Conservation (phyloP, 2,113 vertebrate species). For the Ia io region DNA sequence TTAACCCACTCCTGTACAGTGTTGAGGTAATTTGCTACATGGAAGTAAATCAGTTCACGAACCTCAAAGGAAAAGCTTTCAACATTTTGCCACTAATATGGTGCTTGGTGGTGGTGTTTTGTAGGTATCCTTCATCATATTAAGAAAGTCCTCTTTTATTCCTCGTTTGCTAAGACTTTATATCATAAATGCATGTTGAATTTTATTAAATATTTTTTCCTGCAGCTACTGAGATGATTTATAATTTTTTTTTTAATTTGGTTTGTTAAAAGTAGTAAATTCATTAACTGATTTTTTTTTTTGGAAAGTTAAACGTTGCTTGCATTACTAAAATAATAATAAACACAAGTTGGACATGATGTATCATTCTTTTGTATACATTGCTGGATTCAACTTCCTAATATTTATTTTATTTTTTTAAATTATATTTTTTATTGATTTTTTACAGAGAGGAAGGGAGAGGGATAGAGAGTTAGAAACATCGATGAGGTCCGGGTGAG, state of each 20-base stretch:
- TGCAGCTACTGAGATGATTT: neutral
- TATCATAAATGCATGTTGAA: neutral
- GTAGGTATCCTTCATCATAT: neutral
- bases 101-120: neutral
- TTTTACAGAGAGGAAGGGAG: too few relatives aligned
- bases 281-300: neutral
- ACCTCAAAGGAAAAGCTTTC: neutral
- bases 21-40: neutral
- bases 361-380: neutral
- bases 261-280: conserved; percentile 3
- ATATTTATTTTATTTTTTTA: neutral
- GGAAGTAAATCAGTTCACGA: neutral
- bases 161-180: neutral
- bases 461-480: too few relatives aligned
- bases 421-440: too few relatives aligned
- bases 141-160: neutral
- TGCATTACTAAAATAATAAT: neutral
- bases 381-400: neutral
- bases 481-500: too few relatives aligned
- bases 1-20: neutral
- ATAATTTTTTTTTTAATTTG: neutral
- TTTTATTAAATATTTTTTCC: neutral
- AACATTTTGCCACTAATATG: neutral
- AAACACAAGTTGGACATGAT: neutral
- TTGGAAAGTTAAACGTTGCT: neutral